Evolutionary conservation across 1,140 invertebrate species (phyloP), one percentile per base, ranked within the genome.

Genomic region (Pseudomyrmex flavicornis): DNA sequence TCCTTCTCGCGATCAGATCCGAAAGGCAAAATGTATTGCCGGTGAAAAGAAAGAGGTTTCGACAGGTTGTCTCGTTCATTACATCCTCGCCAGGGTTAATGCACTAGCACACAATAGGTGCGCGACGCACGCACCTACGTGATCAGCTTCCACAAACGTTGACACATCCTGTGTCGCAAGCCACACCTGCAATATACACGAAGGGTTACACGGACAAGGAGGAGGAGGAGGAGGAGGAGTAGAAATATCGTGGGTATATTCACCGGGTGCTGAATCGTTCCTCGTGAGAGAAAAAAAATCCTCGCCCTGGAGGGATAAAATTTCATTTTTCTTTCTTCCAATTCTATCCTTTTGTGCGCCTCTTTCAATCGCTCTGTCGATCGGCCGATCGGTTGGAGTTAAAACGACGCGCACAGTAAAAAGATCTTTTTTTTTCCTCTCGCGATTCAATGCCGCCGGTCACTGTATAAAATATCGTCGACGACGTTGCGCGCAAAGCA

Each of bases 111-210:
- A 35, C 35, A 35, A 35, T 76, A 84, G 82, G 87, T 83, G 88
- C 88, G 88, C 85, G 79, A 80, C 90, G 89, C 82, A 85, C 87
- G 83, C 83, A 89, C 85, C 80, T 91, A 91, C 90, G 90, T 91
- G 90, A 88, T 80, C 86, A 73, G 90, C 86, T 89, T 91, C 80
- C 89, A 88, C 88, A 89, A 90, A 85, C 82, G 86, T 90, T 88
- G 90, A 90, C 86, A 91, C 89, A 91, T 91, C 90, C 90, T 91
- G 90, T 85, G 90, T 85, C 90, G 84, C 86, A 72, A 83, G 86
- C 87, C 88, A 89, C 88, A 90, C 88, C 88, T 90, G 87, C 82
- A 58, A 84, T 73, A 75, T 82, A 59, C 77, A 74, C 62, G 58
- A 59, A 12, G 46, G 7, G 73, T 10, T 62, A 46, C 26, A 70